A percentile compares a stretch with the other conserved stretches of the same genome.
Conservation (phyloP, 2,113 vertebrate species). For the Herpetotheres cachinnans region DNA sequence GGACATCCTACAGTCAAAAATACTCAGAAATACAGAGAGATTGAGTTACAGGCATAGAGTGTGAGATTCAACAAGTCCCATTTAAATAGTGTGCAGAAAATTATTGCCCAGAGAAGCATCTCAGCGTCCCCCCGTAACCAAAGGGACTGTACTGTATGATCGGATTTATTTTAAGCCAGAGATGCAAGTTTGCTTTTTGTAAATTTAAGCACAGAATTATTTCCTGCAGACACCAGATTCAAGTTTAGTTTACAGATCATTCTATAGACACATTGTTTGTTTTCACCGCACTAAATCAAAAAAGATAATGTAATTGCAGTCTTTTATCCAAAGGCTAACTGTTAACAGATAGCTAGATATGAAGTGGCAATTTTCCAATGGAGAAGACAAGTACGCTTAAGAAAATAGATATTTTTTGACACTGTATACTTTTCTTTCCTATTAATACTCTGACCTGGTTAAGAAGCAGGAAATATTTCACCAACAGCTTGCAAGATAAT, state of each 20-base stretch:
- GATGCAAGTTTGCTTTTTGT: conserved; percentile 17
- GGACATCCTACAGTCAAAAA: conserved; percentile 90
- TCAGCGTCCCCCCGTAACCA: neutral
- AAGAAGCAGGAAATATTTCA: conserved; percentile 71
- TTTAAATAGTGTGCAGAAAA: conserved; percentile 56
- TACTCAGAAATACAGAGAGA: conserved; percentile 81
- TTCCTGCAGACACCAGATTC: conserved; percentile 64
- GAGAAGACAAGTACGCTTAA: neutral
- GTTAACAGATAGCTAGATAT: neutral
- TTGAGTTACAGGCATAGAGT: conserved; percentile 66
- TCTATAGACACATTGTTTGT: neutral
- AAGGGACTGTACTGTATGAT: neutral
- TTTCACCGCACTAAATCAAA: neutral
- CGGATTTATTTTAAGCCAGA: conserved; percentile 31
- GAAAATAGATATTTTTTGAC: neutral
- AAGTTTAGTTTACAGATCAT: neutral
- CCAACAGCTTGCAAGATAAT: neutral
- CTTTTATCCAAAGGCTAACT: neutral
- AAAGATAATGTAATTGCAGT: neutral
- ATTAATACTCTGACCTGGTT: neutral
- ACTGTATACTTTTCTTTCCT: neutral
- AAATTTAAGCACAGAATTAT: conserved; percentile 54
- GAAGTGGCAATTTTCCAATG: neutral
- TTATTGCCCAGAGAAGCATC: conserved; percentile 35
- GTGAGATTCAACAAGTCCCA: conserved; percentile 61